Conservation (phyloP, 2,113 vertebrate genomes). For the Ammodytes marinus region DNA sequence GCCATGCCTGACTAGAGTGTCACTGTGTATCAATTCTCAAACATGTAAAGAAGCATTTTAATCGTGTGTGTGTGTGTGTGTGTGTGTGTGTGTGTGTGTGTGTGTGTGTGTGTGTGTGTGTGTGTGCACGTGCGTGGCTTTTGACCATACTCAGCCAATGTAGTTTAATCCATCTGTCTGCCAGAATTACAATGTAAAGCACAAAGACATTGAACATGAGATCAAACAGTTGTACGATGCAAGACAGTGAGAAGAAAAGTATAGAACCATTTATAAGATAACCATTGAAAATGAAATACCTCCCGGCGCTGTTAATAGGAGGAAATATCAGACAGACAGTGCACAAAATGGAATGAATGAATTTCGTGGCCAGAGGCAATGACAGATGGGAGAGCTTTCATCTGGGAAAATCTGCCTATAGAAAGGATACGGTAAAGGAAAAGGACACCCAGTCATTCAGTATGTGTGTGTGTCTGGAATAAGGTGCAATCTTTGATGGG, state of each 20-base stretch:
- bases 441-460: not conserved
- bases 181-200: conserved; percentile 29
- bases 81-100: too few relatives aligned
- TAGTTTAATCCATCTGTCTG: not conserved
- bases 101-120: not conserved
- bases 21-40: too few relatives aligned
- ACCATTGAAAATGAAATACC: conserved; percentile 44
- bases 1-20: too few relatives aligned
- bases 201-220: conserved; percentile 3
- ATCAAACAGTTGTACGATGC: conserved; percentile 41
- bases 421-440: not conserved
- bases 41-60: too few relatives aligned
- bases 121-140: too few relatives aligned
- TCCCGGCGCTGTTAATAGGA: conserved; percentile 16
- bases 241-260: conserved; percentile 34
- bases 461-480: too few relatives aligned
- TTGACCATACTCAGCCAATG: not conserved
- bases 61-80: too few relatives aligned
- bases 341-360: conserved; percentile 31
- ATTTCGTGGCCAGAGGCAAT: conserved; percentile 39
- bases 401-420: conserved; percentile 33
- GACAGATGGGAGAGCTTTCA: conserved; percentile 53
- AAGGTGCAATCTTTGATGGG: not conserved
- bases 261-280: conserved; percentile 44
- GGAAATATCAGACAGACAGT: conserved; percentile 26